Base-by-base conservation (phyloP, 2,888 invertebrate genomes). In the Andrena hattorfiana region DNA sequence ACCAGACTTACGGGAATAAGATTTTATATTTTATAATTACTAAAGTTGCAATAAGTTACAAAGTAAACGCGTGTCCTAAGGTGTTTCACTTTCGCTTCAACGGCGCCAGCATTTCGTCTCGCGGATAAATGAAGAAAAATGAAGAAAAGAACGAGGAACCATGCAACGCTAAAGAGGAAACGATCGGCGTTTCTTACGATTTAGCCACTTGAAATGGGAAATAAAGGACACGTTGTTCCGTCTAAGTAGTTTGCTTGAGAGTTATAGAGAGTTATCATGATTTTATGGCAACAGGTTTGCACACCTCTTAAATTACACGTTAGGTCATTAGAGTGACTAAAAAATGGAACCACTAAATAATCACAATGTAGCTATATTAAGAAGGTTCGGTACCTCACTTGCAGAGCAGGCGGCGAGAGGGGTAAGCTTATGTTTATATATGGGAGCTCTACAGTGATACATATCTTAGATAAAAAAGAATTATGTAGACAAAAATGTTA, bases 71-170 rank as follows among this genome's bases (percentile, higher is more conserved):
- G 20, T 10, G n/a, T 48, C 48, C 28, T 23, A 8, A 8, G 20
- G n/a, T 60, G 4, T n/a, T 69, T 28, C 48, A 60, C 70, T 70
- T 60, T 70, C 59, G 48, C 48, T 60, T 60, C 28, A 6, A 20
- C 42, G 42, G 48, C 28, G n/a, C 26, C 42, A 42, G 48, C 28
- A n/a, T n/a, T 42, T 60, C 59, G 48, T 48, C 30, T 30, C 42
- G 7, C 3, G 10, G n/a, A 48, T 30, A 30, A 23, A 70, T 28
- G 13, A 60, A 59, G n/a, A 28, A 20, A 48, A 10, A 48, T 59
- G 59, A 3, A 69, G 20, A 70, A 10, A 7, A 70, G 8, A 42
- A 48, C 10, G 59, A 60, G 2, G 28, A 10, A 69, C 23, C 42
- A 7, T 5, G 30, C 13, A 30, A 20, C 13, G 42, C 3, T 59